phyloP scores from a whole-genome alignment of 2,888 invertebrate species.

The Mythimna vitellina region DNA sequence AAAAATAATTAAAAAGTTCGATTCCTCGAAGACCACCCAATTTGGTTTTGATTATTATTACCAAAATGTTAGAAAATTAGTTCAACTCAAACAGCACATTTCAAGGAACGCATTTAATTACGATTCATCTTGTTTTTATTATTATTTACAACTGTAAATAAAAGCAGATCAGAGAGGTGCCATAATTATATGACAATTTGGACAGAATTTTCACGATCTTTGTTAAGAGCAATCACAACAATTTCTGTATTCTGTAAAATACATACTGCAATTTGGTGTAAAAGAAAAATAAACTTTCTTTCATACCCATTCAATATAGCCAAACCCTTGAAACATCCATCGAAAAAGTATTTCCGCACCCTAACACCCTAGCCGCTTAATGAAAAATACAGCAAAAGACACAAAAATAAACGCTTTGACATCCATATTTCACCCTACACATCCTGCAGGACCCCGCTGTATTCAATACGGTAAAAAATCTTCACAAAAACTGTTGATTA shows the following conservation, averaged over 20 bases:
- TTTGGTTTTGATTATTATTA: no score
- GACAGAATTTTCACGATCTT: not conserved
- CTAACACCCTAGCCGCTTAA: slow-evolving; percentile 12
- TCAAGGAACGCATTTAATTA: no score
- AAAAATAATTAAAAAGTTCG: no score
- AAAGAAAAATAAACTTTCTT: not conserved
- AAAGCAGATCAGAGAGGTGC: no score
- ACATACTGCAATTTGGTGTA: not conserved
- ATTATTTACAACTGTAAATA: no score
- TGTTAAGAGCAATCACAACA: not conserved
- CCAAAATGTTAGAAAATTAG: no score
- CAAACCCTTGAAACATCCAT: slow-evolving; percentile 14
- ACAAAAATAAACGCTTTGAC: slow-evolving; percentile 44
- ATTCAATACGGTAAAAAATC: slow-evolving; percentile 52
- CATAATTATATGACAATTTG: not conserved
- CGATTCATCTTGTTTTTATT: no score
- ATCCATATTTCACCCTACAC: slow-evolving; percentile 52
- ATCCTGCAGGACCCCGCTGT: slow-evolving; percentile 32
- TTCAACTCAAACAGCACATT: no score
- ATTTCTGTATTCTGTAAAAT: not conserved
- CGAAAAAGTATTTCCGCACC: slow-evolving; percentile 21
- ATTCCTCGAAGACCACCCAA: no score
- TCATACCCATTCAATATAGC: slow-evolving; percentile 3
- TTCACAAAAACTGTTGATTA: slow-evolving; percentile 72
- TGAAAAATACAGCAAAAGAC: slow-evolving; percentile 27